Percentiles rank a stretch among this genome's conserved stretches.
These are phyloP conservation scores for Lichenostomus cassidix DNA, from an alignment of 2,113 vertebrate genomes.

Conservation along the genomic window DNA sequence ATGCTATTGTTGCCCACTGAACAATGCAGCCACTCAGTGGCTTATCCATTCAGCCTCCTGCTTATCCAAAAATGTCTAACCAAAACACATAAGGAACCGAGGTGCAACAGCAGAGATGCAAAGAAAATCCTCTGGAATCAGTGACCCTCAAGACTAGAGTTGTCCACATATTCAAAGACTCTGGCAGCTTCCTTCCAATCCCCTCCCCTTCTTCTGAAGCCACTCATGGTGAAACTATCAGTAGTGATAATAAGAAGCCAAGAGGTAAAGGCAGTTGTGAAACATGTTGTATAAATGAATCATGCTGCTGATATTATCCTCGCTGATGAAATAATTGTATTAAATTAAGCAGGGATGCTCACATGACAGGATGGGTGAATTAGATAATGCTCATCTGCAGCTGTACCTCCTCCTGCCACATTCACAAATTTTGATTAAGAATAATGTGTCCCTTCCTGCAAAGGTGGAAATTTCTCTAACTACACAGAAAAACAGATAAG, in stretches of 20 bases:
- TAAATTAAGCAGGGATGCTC: conserved; percentile 72
- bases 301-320: conserved; percentile 76
- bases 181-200: background rate
- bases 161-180: background rate
- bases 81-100: background rate
- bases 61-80: background rate
- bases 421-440: conserved; percentile 66
- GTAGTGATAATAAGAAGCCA: conserved; percentile 43
- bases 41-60: background rate
- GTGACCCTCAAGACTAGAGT: background rate
- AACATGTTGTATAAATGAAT: conserved; percentile 74
- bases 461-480: conserved; percentile 54
- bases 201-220: conserved; percentile 15
- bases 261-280: conserved; percentile 61
- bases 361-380: conserved; percentile 77
- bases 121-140: background rate
- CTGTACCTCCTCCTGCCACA: conserved; percentile 68
- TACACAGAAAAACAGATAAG: background rate
- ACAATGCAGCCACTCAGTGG: conserved; percentile 36
- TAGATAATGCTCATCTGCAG: conserved; percentile 71
- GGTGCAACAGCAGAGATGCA: background rate
- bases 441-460: conserved; percentile 63
- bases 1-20: conserved; percentile 18
- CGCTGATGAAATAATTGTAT: conserved; percentile 84
- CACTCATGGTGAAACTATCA: conserved; percentile 23